phyloP scores from a whole-genome alignment of 2,888 invertebrate genomes.

The Cephonodes hylas region DNA sequence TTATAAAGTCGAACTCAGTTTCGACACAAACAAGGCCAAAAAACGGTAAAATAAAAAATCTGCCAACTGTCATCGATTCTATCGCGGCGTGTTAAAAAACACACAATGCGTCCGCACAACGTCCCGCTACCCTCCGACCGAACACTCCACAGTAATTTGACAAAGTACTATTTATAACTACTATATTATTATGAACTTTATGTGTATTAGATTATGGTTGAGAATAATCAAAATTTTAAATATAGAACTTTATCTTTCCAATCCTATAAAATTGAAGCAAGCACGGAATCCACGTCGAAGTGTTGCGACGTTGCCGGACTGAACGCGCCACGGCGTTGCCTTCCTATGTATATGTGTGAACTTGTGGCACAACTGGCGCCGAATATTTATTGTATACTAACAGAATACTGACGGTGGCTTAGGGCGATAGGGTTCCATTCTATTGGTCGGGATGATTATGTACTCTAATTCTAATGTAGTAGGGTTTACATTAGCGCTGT shows the following conservation, averaged over 20 bases:
- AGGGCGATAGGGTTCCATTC: slow-evolving; percentile 70
- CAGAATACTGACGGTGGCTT: slow-evolving; percentile 73
- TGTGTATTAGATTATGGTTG: slow-evolving; percentile 7
- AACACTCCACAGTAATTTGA: slow-evolving; percentile 36
- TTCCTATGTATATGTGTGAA: slow-evolving; percentile 77
- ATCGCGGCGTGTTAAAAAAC: slow-evolving; percentile 70
- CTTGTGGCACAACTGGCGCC: slow-evolving; percentile 79
- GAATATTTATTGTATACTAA: slow-evolving; percentile 82
- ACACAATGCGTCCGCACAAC: slow-evolving; percentile 69
- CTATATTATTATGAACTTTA: slow-evolving; percentile 35
- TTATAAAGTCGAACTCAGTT: slow-evolving; percentile 5
- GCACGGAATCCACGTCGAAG: slow-evolving; percentile 69
- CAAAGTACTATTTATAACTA: slow-evolving; percentile 38
- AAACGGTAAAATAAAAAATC: slow-evolving; percentile 80
- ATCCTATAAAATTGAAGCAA: slow-evolving; percentile 53
- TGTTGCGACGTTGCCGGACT: slow-evolving; percentile 75
- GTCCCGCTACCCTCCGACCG: slow-evolving; percentile 73
- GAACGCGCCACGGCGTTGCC: slow-evolving; percentile 64
- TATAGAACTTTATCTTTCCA: slow-evolving; percentile 53
- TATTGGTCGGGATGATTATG: slow-evolving; percentile 34
- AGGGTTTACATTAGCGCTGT: slow-evolving; percentile 48
- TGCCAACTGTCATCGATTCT: slow-evolving; percentile 81
- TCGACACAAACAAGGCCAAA: slow-evolving; percentile 53
- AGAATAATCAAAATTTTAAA: slow-evolving; percentile 11
- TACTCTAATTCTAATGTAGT: slow-evolving; percentile 41